Base-by-base conservation (phyloP, 2,797 vertebrate genomes). In the Leptoclinus maculatus region DNA sequence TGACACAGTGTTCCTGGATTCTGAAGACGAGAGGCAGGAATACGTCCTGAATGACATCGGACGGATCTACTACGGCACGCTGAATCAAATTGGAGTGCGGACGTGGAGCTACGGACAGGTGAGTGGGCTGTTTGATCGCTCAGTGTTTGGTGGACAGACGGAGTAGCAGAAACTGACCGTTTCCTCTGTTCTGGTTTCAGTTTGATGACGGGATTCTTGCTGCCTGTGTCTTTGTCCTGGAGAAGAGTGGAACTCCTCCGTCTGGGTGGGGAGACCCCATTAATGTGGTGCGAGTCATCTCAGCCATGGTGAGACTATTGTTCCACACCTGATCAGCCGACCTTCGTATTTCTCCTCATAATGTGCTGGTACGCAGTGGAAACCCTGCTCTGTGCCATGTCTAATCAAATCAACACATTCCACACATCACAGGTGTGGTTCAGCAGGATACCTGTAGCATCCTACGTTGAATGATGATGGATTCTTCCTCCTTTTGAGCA, bases 61-160 rank as follows among this genome's bases (percentile, higher is more conserved):
- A 1, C 88, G 54, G 14, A 93, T 97, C 60, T 98, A 97, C 90
- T 97, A 97, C 0, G 97, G 97, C 74, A 97, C 96, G 0, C 84
- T 96, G 69, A 70, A 90, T 2, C 97, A 98, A 87, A 97, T 97
- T 34, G 96, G 93, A 2, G 93, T 83, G 41, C 91, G 95, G n/a
- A 94, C 95, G 0, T 98, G 97, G 97, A 95, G 96, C 93, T 97
- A 96, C 0, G 97, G 97, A 27, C 97, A 98, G 95, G 97, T 97
- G 58, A 54, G 82, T 9, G 41, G 2, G 14, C 12, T 17, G 2
- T 0, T 9, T 39, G 32, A 3, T 39, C 19, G 47, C 16, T 23
- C 4, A 2, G 11, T 2, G 49, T 43, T 41, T 27, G 60, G 19
- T n/a, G 11, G 45, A 23, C 17, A 19, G n/a, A 29, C 13, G 17